phyloP scores from a whole-genome alignment of 2,113 vertebrate genomes.

The Gasterosteus aculeatus region DNA sequence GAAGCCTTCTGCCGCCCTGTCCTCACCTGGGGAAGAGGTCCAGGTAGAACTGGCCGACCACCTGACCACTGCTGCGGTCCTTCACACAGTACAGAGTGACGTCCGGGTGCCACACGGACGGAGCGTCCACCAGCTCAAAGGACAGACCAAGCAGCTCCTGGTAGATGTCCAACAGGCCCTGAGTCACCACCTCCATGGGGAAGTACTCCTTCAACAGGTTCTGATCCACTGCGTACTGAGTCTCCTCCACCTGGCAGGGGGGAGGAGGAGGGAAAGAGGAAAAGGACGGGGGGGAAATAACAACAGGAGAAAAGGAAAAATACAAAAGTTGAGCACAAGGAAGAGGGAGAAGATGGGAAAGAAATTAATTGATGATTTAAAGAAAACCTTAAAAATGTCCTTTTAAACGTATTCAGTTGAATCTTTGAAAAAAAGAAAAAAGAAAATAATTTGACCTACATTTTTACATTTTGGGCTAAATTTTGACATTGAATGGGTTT shows the following conservation, averaged over 20 bases:
- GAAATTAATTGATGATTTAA: not conserved
- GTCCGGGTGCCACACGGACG: slow-evolving; percentile 90
- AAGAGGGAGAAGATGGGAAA: not conserved
- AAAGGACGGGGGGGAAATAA: not conserved
- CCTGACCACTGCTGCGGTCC: slow-evolving; percentile 78
- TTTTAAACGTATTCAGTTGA: not conserved
- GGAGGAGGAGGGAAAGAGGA: too few relatives aligned
- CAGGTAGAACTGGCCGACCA: slow-evolving; percentile 94
- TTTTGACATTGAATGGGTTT: not conserved
- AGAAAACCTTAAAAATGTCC: not conserved
- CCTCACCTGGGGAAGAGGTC: slow-evolving; percentile 92
- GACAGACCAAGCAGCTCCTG: slow-evolving; percentile 93
- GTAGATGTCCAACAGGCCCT: slow-evolving; percentile 92
- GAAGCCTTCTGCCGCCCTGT: not conserved
- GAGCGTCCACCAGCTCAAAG: slow-evolving; percentile 85
- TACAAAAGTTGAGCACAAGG: not conserved
- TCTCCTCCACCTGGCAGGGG: slow-evolving; percentile 88
- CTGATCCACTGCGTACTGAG: slow-evolving; percentile 92
- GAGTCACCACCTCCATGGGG: slow-evolving; percentile 95
- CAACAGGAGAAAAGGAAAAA: not conserved
- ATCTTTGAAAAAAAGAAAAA: not conserved
- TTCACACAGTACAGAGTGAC: slow-evolving; percentile 89
- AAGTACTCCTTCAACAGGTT: slow-evolving; percentile 97
- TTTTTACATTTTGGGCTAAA: too few relatives aligned
- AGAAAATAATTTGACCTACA: not conserved